Evolutionary conservation across 2,888 invertebrate species (phyloP).

Genomic region (Autographa gamma): DNA sequence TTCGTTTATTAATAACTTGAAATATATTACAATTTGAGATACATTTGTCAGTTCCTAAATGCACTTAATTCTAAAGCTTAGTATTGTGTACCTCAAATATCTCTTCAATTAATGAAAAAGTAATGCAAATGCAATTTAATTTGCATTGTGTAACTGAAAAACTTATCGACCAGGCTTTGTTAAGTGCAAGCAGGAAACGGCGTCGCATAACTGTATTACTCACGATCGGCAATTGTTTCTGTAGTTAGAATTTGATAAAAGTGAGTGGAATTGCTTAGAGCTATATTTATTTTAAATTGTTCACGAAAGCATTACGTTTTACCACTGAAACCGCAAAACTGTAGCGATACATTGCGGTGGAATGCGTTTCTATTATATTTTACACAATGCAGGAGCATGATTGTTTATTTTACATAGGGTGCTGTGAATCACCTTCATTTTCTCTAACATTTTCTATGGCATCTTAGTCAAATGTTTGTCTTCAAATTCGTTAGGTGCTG

Average conservation of each 20-base stretch:
- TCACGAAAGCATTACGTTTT: slow-evolving; percentile 26
- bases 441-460: background rate
- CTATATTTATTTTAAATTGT: slow-evolving; percentile 42
- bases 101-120: background rate
- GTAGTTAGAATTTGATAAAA: slow-evolving; percentile 29
- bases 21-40: background rate
- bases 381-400: background rate
- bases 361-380: background rate
- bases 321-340: slow-evolving; percentile 36
- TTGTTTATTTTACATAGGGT: background rate
- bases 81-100: background rate
- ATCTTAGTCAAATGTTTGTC: background rate
- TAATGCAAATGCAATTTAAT: background rate
- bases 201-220: slow-evolving; percentile 53
- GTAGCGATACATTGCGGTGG: background rate
- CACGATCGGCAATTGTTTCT: slow-evolving; percentile 50
- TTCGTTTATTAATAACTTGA: no score
- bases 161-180: slow-evolving; percentile 5
- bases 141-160: background rate
- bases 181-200: slow-evolving; percentile 22
- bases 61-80: background rate
- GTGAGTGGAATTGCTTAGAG: slow-evolving; percentile 27
- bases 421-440: background rate
- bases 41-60: no score
- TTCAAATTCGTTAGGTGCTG: background rate